Conservation (phyloP, 2,113 vertebrate genomes). For the Panthera tigris region DNA sequence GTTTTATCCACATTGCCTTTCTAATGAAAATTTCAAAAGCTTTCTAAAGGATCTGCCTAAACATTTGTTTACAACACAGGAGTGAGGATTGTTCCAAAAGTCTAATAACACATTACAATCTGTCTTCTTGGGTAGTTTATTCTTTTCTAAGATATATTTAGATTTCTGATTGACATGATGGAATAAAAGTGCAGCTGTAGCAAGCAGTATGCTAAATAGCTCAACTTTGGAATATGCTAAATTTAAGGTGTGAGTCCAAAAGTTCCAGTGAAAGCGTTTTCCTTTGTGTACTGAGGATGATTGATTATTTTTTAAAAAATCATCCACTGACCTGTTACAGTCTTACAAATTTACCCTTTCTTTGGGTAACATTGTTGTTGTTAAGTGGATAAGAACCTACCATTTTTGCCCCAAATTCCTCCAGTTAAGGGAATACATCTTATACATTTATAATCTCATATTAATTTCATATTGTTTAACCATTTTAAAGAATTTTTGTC, state of each 20-base stretch:
- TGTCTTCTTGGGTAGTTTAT: constrained; percentile 60
- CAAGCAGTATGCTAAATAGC: constrained; percentile 60
- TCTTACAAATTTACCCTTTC: neutral
- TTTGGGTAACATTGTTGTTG: neutral
- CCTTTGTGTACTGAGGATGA: neutral
- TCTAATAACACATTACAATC: constrained; percentile 44
- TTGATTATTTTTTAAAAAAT: neutral
- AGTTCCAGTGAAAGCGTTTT: constrained; percentile 53
- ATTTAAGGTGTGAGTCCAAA: constrained; percentile 34
- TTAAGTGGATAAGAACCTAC: neutral
- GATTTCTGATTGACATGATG: constrained; percentile 69
- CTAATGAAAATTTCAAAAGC: constrained; percentile 59
- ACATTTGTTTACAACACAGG: constrained; percentile 55
- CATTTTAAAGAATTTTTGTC: constrained; percentile 36
- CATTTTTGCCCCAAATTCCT: neutral
- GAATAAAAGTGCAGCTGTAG: constrained; percentile 68
- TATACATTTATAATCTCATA: constrained; percentile 25
- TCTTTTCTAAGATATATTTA: constrained; percentile 75
- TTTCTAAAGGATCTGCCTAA: constrained; percentile 54
- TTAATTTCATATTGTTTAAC: neutral
- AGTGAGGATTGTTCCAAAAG: constrained; percentile 57
- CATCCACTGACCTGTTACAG: neutral
- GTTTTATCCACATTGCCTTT: constrained; percentile 48
- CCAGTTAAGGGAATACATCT: neutral
- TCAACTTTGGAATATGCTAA: constrained; percentile 56